Evolutionary conservation across 2,113 vertebrate species (phyloP), one percentile per base, ranked within the genome.

Genomic region (Cygnus buccinator): DNA sequence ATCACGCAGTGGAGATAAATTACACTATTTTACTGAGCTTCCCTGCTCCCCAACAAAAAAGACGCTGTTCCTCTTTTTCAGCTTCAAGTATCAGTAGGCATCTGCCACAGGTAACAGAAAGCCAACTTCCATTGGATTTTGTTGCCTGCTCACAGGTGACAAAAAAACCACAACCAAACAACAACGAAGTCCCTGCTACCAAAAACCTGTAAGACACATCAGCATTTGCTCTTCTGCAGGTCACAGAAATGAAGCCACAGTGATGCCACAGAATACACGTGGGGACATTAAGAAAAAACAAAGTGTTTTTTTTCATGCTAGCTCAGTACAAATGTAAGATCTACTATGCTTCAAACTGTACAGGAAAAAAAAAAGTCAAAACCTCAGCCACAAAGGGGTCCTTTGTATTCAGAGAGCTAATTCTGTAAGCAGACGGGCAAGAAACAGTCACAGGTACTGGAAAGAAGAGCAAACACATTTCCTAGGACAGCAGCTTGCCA

Each of bases 221-320:
- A 28, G 33, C 26, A 10, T 33, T 16, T 4, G 1, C 50, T 19
- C 61, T 8, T 11, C 37, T 2, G 0, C 25, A 3, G 29, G n/a
- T 28, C 13, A 44, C 41, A 66, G 80, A 18, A 33, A 21, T 5
- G 0, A 23, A 84, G 84, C 52, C 31, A 33, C 44, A 5, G 31
- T 19, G 58, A 29, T 5, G 39, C 2, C 52, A 44, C 3, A 6
- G 33, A 35, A n/a, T 50, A 29, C 14, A 1, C 0, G 4, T 29
- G 18, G 20, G 70, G 12, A 23, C 22, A 54, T 28, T 35, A 5
- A 41, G 29, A 63, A 28, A 78, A 54, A 54, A 31, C 2, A n/a
- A 31, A 29, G 35, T 46, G 20, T 23, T 59, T 59, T 29, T 29
- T 29, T 59, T 25, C 59, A 26, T 10, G 22, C 35, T 17, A 57